Percentiles rank a stretch among this genome's conserved stretches.
phyloP scores from a whole-genome alignment of 2,888 invertebrate genomes.

The Eupithecia tripunctaria region DNA sequence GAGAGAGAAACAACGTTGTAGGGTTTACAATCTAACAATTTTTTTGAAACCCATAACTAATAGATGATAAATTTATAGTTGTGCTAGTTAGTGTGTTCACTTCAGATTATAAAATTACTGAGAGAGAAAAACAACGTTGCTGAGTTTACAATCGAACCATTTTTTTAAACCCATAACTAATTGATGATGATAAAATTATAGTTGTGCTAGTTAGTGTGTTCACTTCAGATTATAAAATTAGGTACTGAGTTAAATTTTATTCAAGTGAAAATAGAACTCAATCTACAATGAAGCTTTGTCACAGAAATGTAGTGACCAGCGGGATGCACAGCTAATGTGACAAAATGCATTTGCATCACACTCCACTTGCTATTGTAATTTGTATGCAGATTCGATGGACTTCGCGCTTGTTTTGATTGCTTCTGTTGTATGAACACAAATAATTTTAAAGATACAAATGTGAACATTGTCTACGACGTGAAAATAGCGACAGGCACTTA shows the following conservation, averaged over 20 bases:
- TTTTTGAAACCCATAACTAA: no score
- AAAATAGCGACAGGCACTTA: neutral
- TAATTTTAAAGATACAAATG: neutral
- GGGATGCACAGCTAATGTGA: slow-evolving; percentile 8
- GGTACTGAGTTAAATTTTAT: neutral
- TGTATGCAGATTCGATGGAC: slow-evolving; percentile 30
- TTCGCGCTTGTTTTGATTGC: slow-evolving; percentile 19
- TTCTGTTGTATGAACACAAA: neutral
- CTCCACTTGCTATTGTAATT: slow-evolving; percentile 30
- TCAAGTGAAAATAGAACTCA: neutral
- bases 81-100: neutral
- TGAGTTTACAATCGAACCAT: no score
- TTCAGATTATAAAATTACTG: neutral
- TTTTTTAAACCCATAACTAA: no score
- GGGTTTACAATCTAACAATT: no score
- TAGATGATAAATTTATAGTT: no score
- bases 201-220: no score
- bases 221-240: neutral
- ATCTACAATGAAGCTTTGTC: neutral
- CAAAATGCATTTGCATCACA: slow-evolving; percentile 35
- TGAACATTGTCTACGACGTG: neutral
- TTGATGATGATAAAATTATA: no score
- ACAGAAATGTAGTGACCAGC: neutral
- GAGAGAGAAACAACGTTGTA: no score
- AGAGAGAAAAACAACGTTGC: no score